Evolutionary conservation across 2,888 invertebrate genomes (phyloP).

Genomic region (Cantharis lateralis): DNA sequence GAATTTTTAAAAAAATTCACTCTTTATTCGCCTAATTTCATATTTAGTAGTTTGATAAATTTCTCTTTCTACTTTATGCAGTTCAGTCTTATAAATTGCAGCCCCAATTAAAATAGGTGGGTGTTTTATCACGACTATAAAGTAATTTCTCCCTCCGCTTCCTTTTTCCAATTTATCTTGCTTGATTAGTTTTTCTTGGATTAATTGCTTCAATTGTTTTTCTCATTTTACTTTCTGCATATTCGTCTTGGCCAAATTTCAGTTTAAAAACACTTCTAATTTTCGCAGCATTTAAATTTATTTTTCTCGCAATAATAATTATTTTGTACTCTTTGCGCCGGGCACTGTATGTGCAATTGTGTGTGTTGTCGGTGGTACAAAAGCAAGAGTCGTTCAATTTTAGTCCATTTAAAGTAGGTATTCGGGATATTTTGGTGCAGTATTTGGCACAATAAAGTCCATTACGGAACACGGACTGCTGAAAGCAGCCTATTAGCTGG

Average conservation of each 20-base stretch:
- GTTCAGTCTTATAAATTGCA: constrained; percentile 51
- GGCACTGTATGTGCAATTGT: too few species aligned
- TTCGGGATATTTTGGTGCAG: constrained; percentile 34
- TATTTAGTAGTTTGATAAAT: constrained; percentile 28
- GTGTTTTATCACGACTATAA: constrained; percentile 57
- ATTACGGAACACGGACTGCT: constrained; percentile 49
- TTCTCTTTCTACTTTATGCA: constrained; percentile 26
- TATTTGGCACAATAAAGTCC: constrained; percentile 52
- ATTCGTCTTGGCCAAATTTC: constrained; percentile 54
- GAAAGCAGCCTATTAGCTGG: constrained; percentile 56
- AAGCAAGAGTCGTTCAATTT: constrained; percentile 30
- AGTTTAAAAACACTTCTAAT: constrained; percentile 33
- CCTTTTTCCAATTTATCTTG: constrained; percentile 55
- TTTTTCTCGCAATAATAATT: constrained; percentile 10
- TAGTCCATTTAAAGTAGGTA: constrained; percentile 29
- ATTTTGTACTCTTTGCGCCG: not conserved
- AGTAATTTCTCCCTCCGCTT: constrained; percentile 54
- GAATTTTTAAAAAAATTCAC: not conserved
- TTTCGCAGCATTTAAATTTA: constrained; percentile 1
- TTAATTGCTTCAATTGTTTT: constrained; percentile 59
- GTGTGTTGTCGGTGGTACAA: constrained; percentile 1
- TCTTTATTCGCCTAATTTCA: constrained; percentile 7
- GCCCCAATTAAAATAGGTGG: constrained; percentile 55
- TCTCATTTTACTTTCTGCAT: constrained; percentile 55
- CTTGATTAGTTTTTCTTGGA: constrained; percentile 59